These are phyloP conservation scores for Paratrypauchen microcephalus DNA, from an alignment of 2,797 vertebrate species.

Conservation along the genomic window DNA sequence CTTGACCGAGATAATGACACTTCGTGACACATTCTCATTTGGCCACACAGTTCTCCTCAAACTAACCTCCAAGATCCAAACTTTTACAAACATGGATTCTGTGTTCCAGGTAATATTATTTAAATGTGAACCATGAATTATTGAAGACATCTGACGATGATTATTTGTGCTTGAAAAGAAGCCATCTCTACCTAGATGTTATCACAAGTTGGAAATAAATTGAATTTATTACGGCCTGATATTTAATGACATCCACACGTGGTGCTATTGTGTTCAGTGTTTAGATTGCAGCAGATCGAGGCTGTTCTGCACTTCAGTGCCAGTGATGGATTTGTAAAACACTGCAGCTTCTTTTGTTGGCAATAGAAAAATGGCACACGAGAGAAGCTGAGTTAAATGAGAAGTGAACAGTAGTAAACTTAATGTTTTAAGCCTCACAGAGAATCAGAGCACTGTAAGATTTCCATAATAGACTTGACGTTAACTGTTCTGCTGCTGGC, in stretches of 20 bases:
- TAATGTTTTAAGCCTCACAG: constrained; percentile 24
- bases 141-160: not conserved
- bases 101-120: constrained; percentile 13
- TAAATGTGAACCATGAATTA: constrained; percentile 14
- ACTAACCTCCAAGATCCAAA: constrained; percentile 46
- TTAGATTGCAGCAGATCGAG: constrained; percentile 26
- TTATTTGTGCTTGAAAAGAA: not conserved
- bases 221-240: constrained; percentile 2
- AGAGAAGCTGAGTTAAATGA: constrained; percentile 25
- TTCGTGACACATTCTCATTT: constrained; percentile 56
- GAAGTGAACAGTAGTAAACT: constrained; percentile 30
- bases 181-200: not conserved
- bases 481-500: constrained; percentile 37
- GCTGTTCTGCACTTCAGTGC: constrained; percentile 22
- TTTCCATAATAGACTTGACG: constrained; percentile 24
- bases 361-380: constrained; percentile 31
- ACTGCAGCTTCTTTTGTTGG: constrained; percentile 14
- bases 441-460: constrained; percentile 13
- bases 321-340: constrained; percentile 34
- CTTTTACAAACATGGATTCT: constrained; percentile 23
- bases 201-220: constrained; percentile 22
- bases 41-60: constrained; percentile 39
- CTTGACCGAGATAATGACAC: constrained; percentile 55
- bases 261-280: constrained; percentile 6
- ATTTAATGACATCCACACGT: constrained; percentile 12